A percentile compares a stretch with the other conserved stretches of the same genome.
Conservation (phyloP, 37 sponge, comb jelly and placozoan species). For the Corticium candelabrum region DNA sequence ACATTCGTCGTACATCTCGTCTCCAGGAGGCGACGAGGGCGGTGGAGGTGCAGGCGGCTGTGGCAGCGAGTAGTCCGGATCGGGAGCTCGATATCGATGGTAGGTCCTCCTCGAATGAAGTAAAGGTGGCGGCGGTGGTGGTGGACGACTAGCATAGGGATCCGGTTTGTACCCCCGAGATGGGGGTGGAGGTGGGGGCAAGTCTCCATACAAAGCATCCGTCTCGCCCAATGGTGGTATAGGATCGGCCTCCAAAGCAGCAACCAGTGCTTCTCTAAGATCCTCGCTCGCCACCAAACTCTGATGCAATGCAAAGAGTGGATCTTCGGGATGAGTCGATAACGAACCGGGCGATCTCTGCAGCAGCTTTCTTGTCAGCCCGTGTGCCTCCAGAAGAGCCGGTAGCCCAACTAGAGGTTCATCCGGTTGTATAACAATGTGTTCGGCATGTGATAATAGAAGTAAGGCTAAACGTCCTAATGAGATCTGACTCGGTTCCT, state of each 20-base stretch:
- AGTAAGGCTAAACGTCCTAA: neutral
- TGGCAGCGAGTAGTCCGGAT: neutral
- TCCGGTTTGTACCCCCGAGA: neutral
- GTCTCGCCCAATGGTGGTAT: conserved; percentile 1
- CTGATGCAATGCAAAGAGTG: neutral
- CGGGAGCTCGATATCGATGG: neutral
- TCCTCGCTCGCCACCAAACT: neutral
- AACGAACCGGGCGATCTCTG: neutral
- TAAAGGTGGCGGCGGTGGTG: neutral
- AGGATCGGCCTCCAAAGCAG: neutral
- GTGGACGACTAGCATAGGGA: neutral
- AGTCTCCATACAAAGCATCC: neutral
- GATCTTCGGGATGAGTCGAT: neutral
- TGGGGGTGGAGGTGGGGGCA: neutral
- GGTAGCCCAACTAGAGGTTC: neutral
- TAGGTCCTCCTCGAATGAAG: neutral
- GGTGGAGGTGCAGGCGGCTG: conserved; percentile 10
- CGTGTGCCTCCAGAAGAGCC: neutral
- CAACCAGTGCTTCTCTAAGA: neutral
- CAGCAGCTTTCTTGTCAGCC: neutral
- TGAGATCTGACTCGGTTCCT: neutral
- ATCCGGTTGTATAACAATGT: neutral
- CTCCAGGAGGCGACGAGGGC: neutral
- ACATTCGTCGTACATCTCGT: neutral
- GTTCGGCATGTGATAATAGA: neutral